Evolutionary conservation across 2,797 vertebrate species (phyloP).

Genomic region (Phoeniculus purpureus): DNA sequence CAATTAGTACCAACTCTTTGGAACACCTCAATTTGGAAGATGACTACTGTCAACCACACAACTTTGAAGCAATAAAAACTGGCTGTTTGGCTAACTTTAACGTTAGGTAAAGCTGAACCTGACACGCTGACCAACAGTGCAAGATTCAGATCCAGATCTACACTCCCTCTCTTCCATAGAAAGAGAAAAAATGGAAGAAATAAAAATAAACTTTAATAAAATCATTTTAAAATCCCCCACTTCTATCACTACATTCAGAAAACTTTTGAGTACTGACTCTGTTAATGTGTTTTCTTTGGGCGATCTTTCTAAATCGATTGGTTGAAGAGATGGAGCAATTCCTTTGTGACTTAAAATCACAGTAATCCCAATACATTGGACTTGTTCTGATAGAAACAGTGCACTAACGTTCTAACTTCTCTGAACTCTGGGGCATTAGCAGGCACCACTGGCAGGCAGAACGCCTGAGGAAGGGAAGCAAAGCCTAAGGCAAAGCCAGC

Average conservation of each 20-base stretch:
- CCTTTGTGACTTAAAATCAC: not conserved
- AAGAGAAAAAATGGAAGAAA: not conserved
- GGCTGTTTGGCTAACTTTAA: not conserved
- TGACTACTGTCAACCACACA: not conserved
- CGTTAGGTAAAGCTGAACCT: not conserved
- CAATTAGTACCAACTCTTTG: not conserved
- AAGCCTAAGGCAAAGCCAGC: not conserved
- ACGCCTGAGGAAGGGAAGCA: not conserved
- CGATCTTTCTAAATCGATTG: not conserved
- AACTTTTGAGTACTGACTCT: not conserved
- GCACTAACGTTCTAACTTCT: accelerated
- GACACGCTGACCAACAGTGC: accelerated
- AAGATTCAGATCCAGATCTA: not conserved
- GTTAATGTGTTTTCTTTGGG: not conserved
- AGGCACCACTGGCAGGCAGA: not conserved
- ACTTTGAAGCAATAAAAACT: not conserved
- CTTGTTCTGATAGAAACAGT: accelerated
- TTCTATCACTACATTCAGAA: not conserved
- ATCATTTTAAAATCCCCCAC: accelerated
- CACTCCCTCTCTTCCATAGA: accelerated
- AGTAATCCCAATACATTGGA: not conserved
- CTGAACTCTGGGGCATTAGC: not conserved
- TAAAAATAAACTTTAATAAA: no score
- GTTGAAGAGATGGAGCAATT: not conserved
- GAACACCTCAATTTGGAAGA: not conserved